Evolutionary conservation across 2,113 vertebrate genomes (phyloP).

Genomic region (Sterrhoptilus dennistouni): DNA sequence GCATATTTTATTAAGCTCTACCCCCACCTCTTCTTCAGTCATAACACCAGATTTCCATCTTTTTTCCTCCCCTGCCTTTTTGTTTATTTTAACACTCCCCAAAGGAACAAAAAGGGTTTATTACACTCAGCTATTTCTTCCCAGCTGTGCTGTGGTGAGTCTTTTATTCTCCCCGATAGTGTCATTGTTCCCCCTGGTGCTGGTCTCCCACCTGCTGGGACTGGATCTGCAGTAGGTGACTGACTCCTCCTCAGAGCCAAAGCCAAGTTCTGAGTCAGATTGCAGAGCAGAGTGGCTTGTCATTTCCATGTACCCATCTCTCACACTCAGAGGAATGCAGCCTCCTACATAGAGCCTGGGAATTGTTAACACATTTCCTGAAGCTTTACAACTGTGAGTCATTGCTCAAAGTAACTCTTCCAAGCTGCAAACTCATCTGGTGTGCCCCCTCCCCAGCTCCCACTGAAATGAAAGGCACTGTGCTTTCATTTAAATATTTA

Average conservation of each 20-base stretch:
- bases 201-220: slow-evolving; percentile 39
- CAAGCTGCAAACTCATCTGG: slow-evolving; percentile 23
- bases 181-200: neutral
- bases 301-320: slow-evolving; percentile 49
- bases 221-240: slow-evolving; percentile 26
- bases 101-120: neutral
- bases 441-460: neutral
- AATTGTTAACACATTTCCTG: slow-evolving; percentile 57
- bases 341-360: slow-evolving; percentile 54
- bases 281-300: neutral
- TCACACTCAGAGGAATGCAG: slow-evolving; percentile 24
- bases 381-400: slow-evolving; percentile 47
- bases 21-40: neutral
- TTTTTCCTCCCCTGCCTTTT: neutral
- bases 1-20: neutral
- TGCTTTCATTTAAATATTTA: slow-evolving; percentile 5
- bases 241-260: slow-evolving; percentile 4
- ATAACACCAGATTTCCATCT: neutral
- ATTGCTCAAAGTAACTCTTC: slow-evolving; percentile 35
- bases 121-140: slow-evolving; percentile 21
- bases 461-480: neutral
- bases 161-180: neutral
- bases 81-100: slow-evolving; percentile 26
- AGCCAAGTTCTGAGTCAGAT: slow-evolving; percentile 52
- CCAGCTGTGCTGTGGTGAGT: neutral